Base-by-base conservation (phyloP, 1,140 invertebrate genomes). In the Bombus sylvicola region DNA sequence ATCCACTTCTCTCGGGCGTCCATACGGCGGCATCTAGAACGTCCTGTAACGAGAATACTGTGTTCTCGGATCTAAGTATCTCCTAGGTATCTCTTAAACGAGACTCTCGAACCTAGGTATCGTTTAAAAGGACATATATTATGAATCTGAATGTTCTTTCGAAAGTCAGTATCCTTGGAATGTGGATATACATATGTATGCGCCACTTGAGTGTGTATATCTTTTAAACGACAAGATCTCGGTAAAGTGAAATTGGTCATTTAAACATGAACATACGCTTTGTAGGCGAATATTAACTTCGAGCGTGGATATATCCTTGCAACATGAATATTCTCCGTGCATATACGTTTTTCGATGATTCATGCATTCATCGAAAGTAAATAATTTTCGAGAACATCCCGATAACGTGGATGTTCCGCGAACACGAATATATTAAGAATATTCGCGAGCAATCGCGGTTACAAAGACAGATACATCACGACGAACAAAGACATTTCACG, bases 1-100 rank as follows among this genome's bases (percentile, higher is more conserved):
- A 85, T 85, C 71, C 69, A 81, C 84, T 77, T 83, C 81, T 86
- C 81, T 86, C 80, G 41, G 77, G 39, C 39, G n/a, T 75, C 22
- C 62, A 41, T 12, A 37, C 68, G 12, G 15, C 68, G 34, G 28
- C 37, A 69, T 77, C 34, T 41, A 59, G 81, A 77, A 68, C 73
- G 74, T 53, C 57, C 43, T 18, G 31, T n/a, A 31, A 59, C n/a
- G 37, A 75, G 73, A 22, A 53, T 75, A 31, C 47, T 37, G 12
- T 18, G 12, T 66, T 31, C 62, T 31, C n/a, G 5, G 18, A 53
- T 22, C 47, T 28, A 66, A 66, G n/a, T 53, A 53, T 53, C 47
- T 22, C 18, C 62, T 66, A 15, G n/a, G 0, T 66, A 66, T 66
- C n/a, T 31, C n/a, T 66, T 31, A 15, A 66, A 31, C 64, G 64